These are phyloP conservation scores for Lasioglossum leucozonium DNA, from an alignment of 2,888 invertebrate species.

Conservation along the genomic window DNA sequence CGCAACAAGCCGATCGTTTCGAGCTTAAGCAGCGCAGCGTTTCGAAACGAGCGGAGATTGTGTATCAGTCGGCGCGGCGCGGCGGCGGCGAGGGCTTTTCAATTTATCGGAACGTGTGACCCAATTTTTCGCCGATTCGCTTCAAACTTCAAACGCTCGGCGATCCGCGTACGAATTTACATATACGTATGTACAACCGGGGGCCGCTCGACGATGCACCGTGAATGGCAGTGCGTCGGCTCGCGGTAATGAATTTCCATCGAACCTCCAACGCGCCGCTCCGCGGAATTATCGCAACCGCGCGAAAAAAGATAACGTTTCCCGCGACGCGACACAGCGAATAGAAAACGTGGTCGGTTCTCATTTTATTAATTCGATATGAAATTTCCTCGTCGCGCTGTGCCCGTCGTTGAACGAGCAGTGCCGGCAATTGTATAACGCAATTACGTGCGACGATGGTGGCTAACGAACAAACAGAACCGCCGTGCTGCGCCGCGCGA, in stretches of 20 bases:
- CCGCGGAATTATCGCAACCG: background rate
- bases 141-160: background rate
- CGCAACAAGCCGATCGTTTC: background rate
- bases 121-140: background rate
- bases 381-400: background rate
- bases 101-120: constrained; percentile 4
- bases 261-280: background rate
- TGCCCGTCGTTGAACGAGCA: background rate
- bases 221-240: background rate
- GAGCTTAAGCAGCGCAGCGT: background rate
- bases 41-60: constrained; percentile 2
- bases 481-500: background rate
- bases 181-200: background rate
- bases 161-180: background rate
- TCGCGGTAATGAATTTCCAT: constrained; percentile 4
- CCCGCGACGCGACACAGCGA: background rate
- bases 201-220: background rate
- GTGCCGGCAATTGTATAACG: background rate
- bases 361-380: background rate
- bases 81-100: background rate
- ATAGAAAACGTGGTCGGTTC: background rate
- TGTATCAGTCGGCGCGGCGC: background rate
- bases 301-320: background rate
- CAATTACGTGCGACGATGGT: background rate
- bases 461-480: constrained; percentile 8